Percentiles rank a stretch among this genome's conserved stretches.
phyloP scores from a whole-genome alignment of 1,140 invertebrate species.

The Cotesia typhae region DNA sequence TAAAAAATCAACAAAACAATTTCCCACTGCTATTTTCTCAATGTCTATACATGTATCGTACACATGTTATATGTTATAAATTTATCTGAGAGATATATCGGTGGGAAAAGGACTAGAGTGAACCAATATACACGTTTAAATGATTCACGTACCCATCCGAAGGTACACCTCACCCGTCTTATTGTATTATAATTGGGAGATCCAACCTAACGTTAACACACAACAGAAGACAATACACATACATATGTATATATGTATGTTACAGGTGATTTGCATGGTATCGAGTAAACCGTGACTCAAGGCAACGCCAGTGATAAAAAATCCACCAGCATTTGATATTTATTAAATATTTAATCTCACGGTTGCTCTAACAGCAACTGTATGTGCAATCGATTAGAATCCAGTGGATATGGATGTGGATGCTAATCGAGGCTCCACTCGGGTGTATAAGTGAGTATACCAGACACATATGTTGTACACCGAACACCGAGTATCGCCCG shows the following conservation, averaged over 20 bases:
- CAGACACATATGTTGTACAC: too few relatives aligned
- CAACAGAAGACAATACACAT: not conserved
- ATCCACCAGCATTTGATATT: conserved; percentile 1
- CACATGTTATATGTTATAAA: too few relatives aligned
- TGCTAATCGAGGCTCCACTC: conserved; percentile 5
- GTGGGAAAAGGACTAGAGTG: not conserved
- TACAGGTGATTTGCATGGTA: conserved; percentile 10
- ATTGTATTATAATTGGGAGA: conserved; percentile 25
- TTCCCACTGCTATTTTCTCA: too few relatives aligned
- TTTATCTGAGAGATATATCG: not conserved
- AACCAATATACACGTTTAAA: conserved; percentile 23
- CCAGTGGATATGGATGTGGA: not conserved
- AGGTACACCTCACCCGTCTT: conserved; percentile 24
- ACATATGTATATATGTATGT: not conserved
- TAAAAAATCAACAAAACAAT: too few relatives aligned
- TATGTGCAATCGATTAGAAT: conserved; percentile 17
- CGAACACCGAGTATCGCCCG: too few relatives aligned
- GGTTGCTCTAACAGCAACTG: not conserved
- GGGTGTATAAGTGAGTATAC: too few relatives aligned
- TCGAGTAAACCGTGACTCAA: not conserved
- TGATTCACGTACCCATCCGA: conserved; percentile 22
- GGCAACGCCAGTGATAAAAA: not conserved
- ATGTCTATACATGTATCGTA: too few relatives aligned
- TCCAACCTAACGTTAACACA: not conserved
- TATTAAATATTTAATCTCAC: conserved; percentile 15